Percentiles rank a stretch among this genome's conserved stretches.
Conservation (phyloP, 1,140 invertebrate genomes). For the Aethina tumida region DNA sequence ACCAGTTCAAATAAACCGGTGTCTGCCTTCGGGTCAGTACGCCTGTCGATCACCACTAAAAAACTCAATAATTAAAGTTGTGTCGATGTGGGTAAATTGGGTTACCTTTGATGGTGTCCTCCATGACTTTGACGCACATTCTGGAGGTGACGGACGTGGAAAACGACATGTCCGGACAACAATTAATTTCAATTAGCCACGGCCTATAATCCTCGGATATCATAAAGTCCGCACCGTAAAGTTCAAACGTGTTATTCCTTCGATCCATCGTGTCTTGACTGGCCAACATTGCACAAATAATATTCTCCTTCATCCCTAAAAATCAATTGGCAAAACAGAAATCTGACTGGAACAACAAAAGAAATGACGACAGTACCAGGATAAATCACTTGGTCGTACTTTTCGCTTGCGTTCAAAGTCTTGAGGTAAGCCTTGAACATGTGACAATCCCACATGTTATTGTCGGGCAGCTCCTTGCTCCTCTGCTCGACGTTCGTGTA, state of each 20-base stretch:
- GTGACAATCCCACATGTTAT: conserved; percentile 84
- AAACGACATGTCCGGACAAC: conserved; percentile 80
- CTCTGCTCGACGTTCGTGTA: conserved; percentile 72
- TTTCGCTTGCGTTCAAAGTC: conserved; percentile 59
- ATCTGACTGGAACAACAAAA: neutral
- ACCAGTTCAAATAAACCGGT: conserved; percentile 80
- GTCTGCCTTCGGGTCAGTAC: conserved; percentile 63
- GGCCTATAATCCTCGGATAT: conserved; percentile 78
- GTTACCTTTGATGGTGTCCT: conserved; percentile 87
- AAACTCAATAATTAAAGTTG: conserved; percentile 25
- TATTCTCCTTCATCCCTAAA: conserved; percentile 72
- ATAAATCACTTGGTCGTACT: conserved; percentile 61
- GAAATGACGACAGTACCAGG: conserved; percentile 52
- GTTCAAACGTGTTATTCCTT: conserved; percentile 80
- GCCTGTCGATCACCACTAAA: conserved; percentile 79
- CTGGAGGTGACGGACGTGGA: conserved; percentile 80
- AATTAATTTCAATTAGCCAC: conserved; percentile 93
- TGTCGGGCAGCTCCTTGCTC: conserved; percentile 61
- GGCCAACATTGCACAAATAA: conserved; percentile 76
- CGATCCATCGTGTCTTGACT: conserved; percentile 81
- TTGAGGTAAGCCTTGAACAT: conserved; percentile 64
- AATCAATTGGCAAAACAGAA: conserved; percentile 8
- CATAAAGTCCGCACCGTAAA: conserved; percentile 93
- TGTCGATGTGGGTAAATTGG: conserved; percentile 9
- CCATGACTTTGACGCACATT: conserved; percentile 76